Base-by-base conservation (phyloP, 2,797 vertebrate species). In the Xiphorhynchus erythropygius region DNA sequence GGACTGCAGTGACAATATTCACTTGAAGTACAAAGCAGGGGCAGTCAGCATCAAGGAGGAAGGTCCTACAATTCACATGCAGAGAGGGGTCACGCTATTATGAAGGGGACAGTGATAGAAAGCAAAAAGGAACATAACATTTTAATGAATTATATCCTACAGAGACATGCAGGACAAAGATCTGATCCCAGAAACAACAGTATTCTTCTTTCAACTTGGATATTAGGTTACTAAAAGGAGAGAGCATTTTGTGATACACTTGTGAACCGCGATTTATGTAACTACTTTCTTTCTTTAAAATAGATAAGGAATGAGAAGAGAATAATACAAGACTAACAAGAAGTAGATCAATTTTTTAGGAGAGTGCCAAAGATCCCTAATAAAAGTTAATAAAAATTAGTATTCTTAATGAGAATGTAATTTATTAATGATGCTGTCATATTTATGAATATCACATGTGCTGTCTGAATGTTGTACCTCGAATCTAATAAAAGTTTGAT, bases 71-170 rank as follows among this genome's bases (percentile, higher is more conserved):
- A 85, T 82, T 93, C 67, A 64, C 44, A 79, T 55, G 57, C 92
- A 86, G 16, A 78, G 55, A 78, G 21, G 13, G 50, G 57, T 85
- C 41, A 18, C 21, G 25, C 11, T 53, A 52, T 42, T 92, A 22
- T 10, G 50, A 71, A 82, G 18, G 22, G 56, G 56, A 80, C 90
- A 89, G 33, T 15, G 33, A 95, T 71, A 42, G 83, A 93, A 93
- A 96, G 84, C 81, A 94, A 94, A 55, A 56, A 65, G 28, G 24
- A 83, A 46, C 16, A 28, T 42, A 78, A 74, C 75, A 55, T 73
- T 91, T 91, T 85, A 87, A 96, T 84, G 67, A 90, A 35, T 92
- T 93, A 71, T 42, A 71, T 10, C 63, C 89, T 92, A 90, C 55
- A 87, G 68, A 92, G 87, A 90, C 37, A 7, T 17, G 18, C 19